Base-by-base conservation (phyloP, 2,797 vertebrate species). In the Microctenopoma lineatum region DNA sequence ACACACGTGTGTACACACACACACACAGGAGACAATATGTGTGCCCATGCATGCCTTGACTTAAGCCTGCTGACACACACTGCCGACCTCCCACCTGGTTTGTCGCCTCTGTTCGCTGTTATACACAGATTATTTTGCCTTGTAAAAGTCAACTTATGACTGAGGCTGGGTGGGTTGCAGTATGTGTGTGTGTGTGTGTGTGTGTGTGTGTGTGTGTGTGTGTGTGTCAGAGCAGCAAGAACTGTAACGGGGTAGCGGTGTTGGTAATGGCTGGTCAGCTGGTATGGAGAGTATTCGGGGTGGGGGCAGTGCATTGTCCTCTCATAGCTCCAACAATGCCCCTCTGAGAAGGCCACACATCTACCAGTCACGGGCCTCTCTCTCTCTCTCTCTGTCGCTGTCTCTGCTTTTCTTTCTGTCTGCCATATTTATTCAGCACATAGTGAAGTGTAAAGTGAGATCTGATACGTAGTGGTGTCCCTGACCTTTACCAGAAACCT, bases 241-340 rank as follows among this genome's bases (percentile, higher is more conserved):
- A 85, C 85, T 87, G 89, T 92, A 81, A 84, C 63, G 62, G 76
- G 80, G 85, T 77, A 83, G 87, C 84, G 84, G 85, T 82, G 85
- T 89, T 86, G 86, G 91, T 93, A 90, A 93, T 92, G 89, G 88
- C 87, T 92, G 93, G 88, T 93, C 93, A 94, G 93, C 93, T 94
- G 94, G 94, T 93, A 94, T 94, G 92, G 93, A 86, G 92, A 91
- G 92, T 90, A 94, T 94, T 92, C 88, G 84, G 88, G 87, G 91
- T 78, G 91, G 93, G 92, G 93, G 90, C 83, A 87, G 85, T 64
- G 91, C 85, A 93, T 94, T 94, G 94, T 94, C 92, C 90, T 93
- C 84, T 89, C 88, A 89, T 91, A 73, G 85, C 80, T 85, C 77
- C 84, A 93, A 93, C 94, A 94, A 94, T 93, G 86, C 81, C 87